Percentiles rank a stretch among this genome's conserved stretches.
These are phyloP conservation scores for Machimus atricapillus DNA, from an alignment of 2,888 invertebrate species.

Conservation along the genomic window DNA sequence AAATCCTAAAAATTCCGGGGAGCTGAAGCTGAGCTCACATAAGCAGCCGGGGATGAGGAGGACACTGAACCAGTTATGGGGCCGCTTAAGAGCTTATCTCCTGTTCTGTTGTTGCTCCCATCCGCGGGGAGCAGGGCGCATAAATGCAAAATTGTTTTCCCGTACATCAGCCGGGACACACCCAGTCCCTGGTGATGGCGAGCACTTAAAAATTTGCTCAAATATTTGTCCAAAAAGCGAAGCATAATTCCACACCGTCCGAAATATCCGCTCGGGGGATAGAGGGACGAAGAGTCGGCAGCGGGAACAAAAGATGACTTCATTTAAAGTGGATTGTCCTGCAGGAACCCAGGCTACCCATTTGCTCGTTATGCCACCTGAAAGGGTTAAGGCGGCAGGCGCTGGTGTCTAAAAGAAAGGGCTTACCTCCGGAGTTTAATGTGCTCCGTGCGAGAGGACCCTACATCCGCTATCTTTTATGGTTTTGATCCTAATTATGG, in stretches of 20 bases:
- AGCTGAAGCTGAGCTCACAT: neutral
- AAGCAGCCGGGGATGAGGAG: neutral
- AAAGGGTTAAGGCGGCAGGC: neutral
- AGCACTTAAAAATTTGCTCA: constrained; percentile 14
- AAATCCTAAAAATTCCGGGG: neutral
- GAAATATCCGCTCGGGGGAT: neutral
- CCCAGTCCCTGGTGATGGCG: neutral
- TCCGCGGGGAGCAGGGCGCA: neutral
- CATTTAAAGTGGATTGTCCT: constrained; percentile 19
- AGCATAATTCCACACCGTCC: neutral
- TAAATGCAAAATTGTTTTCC: constrained; percentile 11
- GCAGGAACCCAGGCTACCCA: neutral
- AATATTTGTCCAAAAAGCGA: constrained; percentile 14
- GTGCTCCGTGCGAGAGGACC: neutral
- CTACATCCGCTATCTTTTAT: neutral
- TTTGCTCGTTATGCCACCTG: neutral
- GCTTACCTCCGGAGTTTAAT: neutral
- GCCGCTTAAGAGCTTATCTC: neutral
- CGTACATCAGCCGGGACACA: neutral
- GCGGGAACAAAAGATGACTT: neutral
- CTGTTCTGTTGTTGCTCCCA: neutral
- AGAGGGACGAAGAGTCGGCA: neutral
- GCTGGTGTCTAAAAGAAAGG: neutral
- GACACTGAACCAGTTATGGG: neutral
- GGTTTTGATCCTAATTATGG: constrained; percentile 30